These are phyloP conservation scores for Monopis laevigella DNA, from an alignment of 2,888 invertebrate species.

Conservation along the genomic window DNA sequence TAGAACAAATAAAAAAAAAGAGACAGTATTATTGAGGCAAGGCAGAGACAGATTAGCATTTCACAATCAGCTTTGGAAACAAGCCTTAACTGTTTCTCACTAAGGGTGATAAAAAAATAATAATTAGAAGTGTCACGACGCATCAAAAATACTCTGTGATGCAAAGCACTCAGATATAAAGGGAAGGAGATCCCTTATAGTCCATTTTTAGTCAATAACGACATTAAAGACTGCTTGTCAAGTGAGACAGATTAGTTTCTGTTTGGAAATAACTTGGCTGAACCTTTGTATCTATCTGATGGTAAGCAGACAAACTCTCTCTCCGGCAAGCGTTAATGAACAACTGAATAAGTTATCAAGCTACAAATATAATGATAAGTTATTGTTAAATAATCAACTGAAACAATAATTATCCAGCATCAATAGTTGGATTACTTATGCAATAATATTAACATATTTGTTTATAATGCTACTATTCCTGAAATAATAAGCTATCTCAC, in stretches of 20 bases:
- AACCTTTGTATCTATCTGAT: too few relatives aligned
- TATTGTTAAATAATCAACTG: too few relatives aligned
- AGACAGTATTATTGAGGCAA: neutral
- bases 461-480: too few relatives aligned
- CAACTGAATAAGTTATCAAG: too few relatives aligned
- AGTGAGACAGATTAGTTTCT: conserved; percentile 6
- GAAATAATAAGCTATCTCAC: too few relatives aligned
- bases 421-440: too few relatives aligned
- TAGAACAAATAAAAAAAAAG: conserved; percentile 1
- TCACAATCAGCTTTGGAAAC: neutral
- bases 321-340: too few relatives aligned
- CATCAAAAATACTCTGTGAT: conserved; percentile 4
- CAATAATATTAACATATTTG: too few relatives aligned
- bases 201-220: neutral
- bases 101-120: conserved; percentile 2
- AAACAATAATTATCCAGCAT: too few relatives aligned
- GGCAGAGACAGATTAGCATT: neutral
- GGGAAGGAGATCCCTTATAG: conserved; percentile 1
- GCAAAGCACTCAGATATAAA: neutral
- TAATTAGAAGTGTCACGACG: conserved; percentile 1
- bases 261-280: too few relatives aligned
- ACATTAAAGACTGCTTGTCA: neutral
- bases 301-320: too few relatives aligned
- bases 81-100: neutral
- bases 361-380: too few relatives aligned